Conservation (phyloP, 2,888 invertebrate genomes). For the Ryuthela nishihirai region DNA sequence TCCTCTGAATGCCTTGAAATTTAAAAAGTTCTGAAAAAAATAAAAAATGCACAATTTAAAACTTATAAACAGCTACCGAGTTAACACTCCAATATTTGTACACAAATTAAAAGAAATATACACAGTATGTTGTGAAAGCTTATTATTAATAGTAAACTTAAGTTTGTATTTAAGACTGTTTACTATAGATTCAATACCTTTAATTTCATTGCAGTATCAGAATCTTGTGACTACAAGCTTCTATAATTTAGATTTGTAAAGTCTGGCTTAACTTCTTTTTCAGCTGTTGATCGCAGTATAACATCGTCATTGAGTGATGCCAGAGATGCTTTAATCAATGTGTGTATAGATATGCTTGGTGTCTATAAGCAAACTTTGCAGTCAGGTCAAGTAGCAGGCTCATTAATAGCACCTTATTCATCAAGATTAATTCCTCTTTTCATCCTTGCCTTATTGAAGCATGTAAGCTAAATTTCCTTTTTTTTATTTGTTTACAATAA, state of each 20-base stretch:
- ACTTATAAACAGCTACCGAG: no score
- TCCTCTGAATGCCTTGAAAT: no score
- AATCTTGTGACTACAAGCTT: not conserved
- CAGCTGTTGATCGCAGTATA: slow-evolving; percentile 85
- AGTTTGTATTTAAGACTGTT: no score
- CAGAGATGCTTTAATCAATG: slow-evolving; percentile 93
- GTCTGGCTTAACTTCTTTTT: slow-evolving; percentile 34
- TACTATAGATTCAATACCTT: not conserved
- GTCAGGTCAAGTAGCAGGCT: slow-evolving; percentile 54
- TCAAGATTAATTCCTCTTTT: slow-evolving; percentile 81
- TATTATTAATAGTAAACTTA: no score
- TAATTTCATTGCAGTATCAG: not conserved
- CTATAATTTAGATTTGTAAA: not conserved
- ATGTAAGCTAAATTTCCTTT: slow-evolving; percentile 57
- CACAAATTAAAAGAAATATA: no score
- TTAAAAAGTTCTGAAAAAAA: no score
- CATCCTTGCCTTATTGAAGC: slow-evolving; percentile 82
- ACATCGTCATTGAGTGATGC: slow-evolving; percentile 85
- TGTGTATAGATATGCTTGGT: slow-evolving; percentile 81
- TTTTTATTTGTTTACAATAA: slow-evolving; percentile 11
- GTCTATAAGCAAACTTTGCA: slow-evolving; percentile 64
- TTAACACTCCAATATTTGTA: no score
- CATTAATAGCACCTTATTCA: slow-evolving; percentile 70
- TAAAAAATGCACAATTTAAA: no score
- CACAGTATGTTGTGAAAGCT: no score